Conservation (phyloP, 2,113 vertebrate species). For the Triplophysa rosa region DNA sequence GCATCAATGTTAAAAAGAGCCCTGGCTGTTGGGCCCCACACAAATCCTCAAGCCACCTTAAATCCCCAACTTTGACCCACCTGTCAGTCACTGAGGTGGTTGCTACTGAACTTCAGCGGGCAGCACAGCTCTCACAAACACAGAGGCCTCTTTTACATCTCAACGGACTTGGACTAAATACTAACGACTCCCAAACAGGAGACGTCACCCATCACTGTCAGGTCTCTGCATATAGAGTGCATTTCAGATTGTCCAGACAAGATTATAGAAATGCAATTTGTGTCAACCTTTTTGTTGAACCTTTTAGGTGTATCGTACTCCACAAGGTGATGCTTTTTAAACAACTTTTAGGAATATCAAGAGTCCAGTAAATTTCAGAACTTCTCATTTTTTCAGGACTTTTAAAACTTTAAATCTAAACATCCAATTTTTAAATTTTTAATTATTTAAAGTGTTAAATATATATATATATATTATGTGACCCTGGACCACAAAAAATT, state of each 20-base stretch:
- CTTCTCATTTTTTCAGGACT: too few relatives aligned
- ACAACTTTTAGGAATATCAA: too few relatives aligned
- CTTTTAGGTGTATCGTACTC: too few relatives aligned
- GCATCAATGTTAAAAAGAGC: conserved; percentile 13
- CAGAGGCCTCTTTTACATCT: conserved; percentile 51
- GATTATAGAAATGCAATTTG: conserved; percentile 8
- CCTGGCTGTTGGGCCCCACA: conserved; percentile 22
- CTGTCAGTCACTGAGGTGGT: conserved; percentile 39
- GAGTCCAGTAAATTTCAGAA: too few relatives aligned
- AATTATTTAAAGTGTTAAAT: too few relatives aligned
- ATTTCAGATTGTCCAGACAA: not conserved
- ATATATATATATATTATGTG: too few relatives aligned
- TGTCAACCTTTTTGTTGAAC: not conserved
- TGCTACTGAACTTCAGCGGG: conserved; percentile 18
- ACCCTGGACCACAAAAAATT: too few relatives aligned
- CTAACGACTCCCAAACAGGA: conserved; percentile 50
- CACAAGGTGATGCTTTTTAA: too few relatives aligned
- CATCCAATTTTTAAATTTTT: too few relatives aligned
- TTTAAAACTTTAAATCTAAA: too few relatives aligned
- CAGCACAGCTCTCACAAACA: conserved; percentile 18
- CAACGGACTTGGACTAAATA: conserved; percentile 46
- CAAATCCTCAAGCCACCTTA: conserved; percentile 48
- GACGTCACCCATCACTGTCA: conserved; percentile 11
- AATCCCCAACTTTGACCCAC: conserved; percentile 53
- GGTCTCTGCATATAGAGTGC: conserved; percentile 6